Conservation (phyloP, 1,140 invertebrate species). For the Drosophila watanabei region DNA sequence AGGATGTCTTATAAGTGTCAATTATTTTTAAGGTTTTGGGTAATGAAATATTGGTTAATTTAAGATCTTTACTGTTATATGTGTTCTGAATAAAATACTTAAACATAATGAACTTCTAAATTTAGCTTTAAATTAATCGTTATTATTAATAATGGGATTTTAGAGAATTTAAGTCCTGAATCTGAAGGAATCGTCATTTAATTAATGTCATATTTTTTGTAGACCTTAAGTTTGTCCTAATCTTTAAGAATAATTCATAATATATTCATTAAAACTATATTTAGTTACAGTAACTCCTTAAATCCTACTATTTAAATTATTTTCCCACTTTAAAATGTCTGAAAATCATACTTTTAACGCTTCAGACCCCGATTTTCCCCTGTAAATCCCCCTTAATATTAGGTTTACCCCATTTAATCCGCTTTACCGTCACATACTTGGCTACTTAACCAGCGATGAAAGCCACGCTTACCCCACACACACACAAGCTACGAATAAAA, state of each 20-base stretch:
- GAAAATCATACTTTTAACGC: neutral
- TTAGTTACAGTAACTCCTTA: neutral
- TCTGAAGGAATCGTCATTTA: too few species aligned
- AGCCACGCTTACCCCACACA: constrained; percentile 28
- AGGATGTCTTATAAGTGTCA: neutral
- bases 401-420: constrained; percentile 21
- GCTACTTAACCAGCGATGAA: constrained; percentile 55
- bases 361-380: too few species aligned
- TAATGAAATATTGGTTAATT: neutral
- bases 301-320: neutral
- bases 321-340: neutral
- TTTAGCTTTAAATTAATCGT: neutral
- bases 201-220: too few species aligned
- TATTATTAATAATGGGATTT: too few species aligned
- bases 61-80: neutral
- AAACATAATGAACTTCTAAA: neutral
- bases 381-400: neutral
- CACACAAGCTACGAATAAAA: constrained; percentile 16
- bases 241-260: too few species aligned
- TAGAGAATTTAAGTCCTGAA: too few species aligned
- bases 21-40: neutral
- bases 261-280: neutral
- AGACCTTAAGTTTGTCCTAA: too few species aligned
- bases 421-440: constrained; percentile 21
- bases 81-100: neutral